Percentiles rank a stretch among this genome's conserved stretches.
These are phyloP conservation scores for Stomorhina lunata DNA, from an alignment of 2,888 invertebrate genomes.

Conservation along the genomic window DNA sequence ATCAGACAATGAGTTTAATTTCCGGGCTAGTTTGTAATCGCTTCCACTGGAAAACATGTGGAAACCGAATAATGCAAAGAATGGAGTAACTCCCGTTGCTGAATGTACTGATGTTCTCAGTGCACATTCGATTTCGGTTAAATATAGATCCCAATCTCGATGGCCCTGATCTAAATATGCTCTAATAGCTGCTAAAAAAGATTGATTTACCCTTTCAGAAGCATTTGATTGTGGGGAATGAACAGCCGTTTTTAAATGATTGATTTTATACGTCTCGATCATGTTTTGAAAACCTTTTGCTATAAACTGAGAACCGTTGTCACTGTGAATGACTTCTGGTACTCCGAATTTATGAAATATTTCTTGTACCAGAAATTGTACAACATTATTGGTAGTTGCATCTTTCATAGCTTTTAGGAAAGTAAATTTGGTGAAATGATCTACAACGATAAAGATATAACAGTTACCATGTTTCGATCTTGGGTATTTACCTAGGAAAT, in stretches of 20 bases:
- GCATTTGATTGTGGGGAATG: constrained; percentile 74
- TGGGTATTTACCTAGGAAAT: constrained; percentile 19
- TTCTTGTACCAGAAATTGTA: neutral
- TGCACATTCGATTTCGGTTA: neutral
- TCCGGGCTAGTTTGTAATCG: no score
- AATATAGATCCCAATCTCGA: constrained; percentile 49
- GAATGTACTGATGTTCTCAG: no score
- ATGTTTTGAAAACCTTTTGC: neutral
- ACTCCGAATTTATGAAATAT: neutral
- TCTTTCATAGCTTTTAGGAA: constrained; percentile 22
- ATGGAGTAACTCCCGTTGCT: no score
- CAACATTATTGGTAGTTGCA: neutral
- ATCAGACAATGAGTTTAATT: no score
- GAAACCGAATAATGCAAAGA: no score
- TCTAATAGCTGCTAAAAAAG: constrained; percentile 70
- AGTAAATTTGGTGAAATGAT: constrained; percentile 24
- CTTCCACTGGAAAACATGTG: no score
- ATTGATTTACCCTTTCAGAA: constrained; percentile 69
- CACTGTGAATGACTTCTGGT: neutral
- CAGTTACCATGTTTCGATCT: neutral
- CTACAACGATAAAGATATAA: constrained; percentile 12
- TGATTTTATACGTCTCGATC: constrained; percentile 38
- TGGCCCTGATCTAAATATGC: constrained; percentile 51
- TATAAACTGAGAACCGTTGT: neutral
- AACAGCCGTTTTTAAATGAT: constrained; percentile 63